These are phyloP conservation scores for Chionis minor DNA, from an alignment of 2,113 vertebrate genomes.

Conservation along the genomic window DNA sequence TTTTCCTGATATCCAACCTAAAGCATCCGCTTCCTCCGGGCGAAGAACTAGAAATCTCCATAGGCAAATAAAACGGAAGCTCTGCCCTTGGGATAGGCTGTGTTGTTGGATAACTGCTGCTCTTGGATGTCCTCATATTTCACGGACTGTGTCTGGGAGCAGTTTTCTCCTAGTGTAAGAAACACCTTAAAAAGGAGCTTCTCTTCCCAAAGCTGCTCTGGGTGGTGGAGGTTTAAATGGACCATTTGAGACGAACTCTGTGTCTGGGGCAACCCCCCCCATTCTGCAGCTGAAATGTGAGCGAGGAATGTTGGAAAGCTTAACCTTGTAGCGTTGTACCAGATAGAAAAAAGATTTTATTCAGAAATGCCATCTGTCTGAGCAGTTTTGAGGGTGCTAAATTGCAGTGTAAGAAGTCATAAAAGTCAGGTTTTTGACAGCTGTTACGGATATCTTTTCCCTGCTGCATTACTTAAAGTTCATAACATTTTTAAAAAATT, in stretches of 20 bases:
- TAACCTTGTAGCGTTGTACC: background rate
- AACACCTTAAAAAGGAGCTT: background rate
- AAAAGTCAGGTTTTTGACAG: background rate
- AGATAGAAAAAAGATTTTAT: background rate
- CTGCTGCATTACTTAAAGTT: slow-evolving; percentile 13
- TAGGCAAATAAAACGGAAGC: background rate
- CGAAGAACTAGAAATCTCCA: background rate
- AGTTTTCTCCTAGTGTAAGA: background rate
- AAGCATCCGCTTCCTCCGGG: background rate
- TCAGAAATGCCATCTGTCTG: background rate
- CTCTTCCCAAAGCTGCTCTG: background rate
- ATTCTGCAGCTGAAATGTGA: background rate
- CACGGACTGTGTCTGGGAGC: background rate
- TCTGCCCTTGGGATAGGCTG: background rate
- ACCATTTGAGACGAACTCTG: background rate
- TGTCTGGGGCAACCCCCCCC: background rate
- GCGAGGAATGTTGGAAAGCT: background rate
- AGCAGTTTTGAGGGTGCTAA: background rate
- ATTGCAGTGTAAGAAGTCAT: background rate
- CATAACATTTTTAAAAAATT: slow-evolving; percentile 17
- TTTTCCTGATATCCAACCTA: no score
- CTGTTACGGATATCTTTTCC: background rate
- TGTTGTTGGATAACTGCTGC: background rate
- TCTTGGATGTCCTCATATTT: background rate
- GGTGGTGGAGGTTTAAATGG: background rate